Evolutionary conservation across 2,797 vertebrate genomes (phyloP), one percentile per base, ranked within the genome.

Genomic region (Pseudomugil gertrudae): DNA sequence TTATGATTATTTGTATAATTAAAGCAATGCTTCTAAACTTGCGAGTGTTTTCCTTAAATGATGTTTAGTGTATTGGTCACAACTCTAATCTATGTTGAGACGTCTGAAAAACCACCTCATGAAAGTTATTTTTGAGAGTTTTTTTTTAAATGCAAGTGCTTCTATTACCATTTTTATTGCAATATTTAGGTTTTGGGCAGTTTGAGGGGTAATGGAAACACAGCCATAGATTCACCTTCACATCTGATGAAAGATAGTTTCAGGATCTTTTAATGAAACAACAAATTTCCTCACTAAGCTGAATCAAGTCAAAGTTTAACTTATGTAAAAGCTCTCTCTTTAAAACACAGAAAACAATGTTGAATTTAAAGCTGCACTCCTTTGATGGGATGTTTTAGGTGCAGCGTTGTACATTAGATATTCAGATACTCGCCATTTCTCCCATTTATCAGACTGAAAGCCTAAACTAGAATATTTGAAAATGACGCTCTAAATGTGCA

Each of bases 401-500:
- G 52, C 14, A 15, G 15, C 5, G 6, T n/a, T 47, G 10, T 8
- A 43, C 23, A 30, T 60, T 23, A 35, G 43, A 43, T 13, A 6
- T 43, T 66, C 27, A 52, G 13, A 50, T 7, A 13, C 5, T 21
- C 5, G 6, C 1, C 4, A 9, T 4, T 10, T 29, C 36, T 14
- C 10, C 2, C 36, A 47, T 68, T 38, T 43, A 23, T 67, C 63
- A 6, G 40, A 8, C 74, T 64, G 57, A 70, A 76, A 63, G 72
- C 60, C 30, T 38, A 23, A 70, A 74, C 66, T 32, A 33, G 24
- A 55, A 19, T 40, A 9, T 51, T 65, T 21, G 14, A 24, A 69
- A 47, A 40, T 15, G 21, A 64, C 35, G 29, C 24, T 35, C 9
- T 75, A 53, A 65, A 67, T 77, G n/a, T 65, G 40, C 33, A 23